Evolutionary conservation across 2,113 vertebrate species (phyloP).

Genomic region (Toxostoma redivivum): DNA sequence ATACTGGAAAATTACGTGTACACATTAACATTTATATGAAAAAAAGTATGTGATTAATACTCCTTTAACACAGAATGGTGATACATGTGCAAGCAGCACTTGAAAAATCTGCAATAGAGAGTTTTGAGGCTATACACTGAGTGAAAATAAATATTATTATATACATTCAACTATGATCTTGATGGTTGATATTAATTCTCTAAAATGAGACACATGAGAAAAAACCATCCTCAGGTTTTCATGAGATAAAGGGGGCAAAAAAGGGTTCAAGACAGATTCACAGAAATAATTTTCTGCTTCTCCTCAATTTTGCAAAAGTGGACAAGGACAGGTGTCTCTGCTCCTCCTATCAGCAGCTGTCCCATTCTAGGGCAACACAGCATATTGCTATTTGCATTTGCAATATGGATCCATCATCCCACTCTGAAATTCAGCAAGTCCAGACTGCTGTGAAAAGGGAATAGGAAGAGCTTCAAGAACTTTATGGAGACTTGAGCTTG

Average conservation of each 20-base stretch:
- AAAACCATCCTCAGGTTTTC: background rate
- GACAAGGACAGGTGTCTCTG: background rate
- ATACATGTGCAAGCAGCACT: background rate
- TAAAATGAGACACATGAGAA: background rate
- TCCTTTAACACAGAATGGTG: background rate
- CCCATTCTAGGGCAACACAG: background rate
- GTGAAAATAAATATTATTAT: background rate
- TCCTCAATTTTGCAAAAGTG: background rate
- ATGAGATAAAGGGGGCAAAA: background rate
- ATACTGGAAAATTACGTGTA: slow-evolving; percentile 14
- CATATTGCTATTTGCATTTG: background rate
- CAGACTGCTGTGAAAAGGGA: background rate
- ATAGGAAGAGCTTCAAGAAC: background rate
- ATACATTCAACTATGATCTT: background rate
- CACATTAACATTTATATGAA: background rate
- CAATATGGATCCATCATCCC: background rate
- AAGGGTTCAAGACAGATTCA: background rate
- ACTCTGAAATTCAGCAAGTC: background rate
- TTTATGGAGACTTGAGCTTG: background rate
- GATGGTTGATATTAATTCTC: background rate
- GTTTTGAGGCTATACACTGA: background rate
- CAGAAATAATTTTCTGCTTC: background rate
- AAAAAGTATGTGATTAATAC: background rate
- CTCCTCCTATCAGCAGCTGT: background rate
- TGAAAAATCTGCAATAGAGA: background rate